Conservation (phyloP, 2,888 invertebrate species). For the Helicoverpa assulta region DNA sequence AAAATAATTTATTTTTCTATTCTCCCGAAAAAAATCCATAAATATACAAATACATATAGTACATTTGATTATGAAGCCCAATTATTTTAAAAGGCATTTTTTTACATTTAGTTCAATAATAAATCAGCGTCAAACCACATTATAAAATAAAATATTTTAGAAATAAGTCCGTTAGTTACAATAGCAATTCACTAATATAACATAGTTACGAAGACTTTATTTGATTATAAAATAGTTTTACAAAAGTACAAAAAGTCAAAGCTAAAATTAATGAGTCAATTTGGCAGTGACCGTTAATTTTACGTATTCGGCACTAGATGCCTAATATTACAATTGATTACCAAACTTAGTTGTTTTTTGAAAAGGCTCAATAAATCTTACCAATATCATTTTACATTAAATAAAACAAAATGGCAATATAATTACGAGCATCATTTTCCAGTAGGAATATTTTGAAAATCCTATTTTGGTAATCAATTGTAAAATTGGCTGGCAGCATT, state of each 20-base stretch:
- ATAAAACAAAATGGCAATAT: constrained; percentile 53
- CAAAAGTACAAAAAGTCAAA: constrained; percentile 33
- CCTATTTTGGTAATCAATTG: constrained; percentile 8
- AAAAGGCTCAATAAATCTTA: constrained; percentile 40
- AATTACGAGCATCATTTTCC: constrained; percentile 17
- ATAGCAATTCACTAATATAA: constrained; percentile 22
- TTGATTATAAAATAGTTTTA: constrained; percentile 14
- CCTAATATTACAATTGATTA: constrained; percentile 31
- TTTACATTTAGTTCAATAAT: constrained; percentile 27
- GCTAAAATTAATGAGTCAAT: constrained; percentile 40
- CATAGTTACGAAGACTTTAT: constrained; percentile 13
- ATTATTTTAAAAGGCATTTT: constrained; percentile 23
- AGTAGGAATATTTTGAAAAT: neutral
- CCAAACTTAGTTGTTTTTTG: neutral
- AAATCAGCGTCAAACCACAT: constrained; percentile 26
- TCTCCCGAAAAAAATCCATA: constrained; percentile 56
- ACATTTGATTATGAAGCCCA: constrained; percentile 37
- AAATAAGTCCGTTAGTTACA: constrained; percentile 20
- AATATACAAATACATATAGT: constrained; percentile 50
- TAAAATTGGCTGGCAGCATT: constrained; percentile 31
- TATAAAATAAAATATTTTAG: constrained; percentile 13
- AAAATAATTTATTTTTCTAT: constrained; percentile 71
- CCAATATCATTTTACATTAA: constrained; percentile 43
- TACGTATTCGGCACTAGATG: constrained; percentile 15
- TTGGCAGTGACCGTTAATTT: constrained; percentile 49